Percentiles rank a stretch among this genome's conserved stretches.
These are phyloP conservation scores for Hoplodrina blanda DNA, from an alignment of 2,888 invertebrate genomes.

Conservation along the genomic window DNA sequence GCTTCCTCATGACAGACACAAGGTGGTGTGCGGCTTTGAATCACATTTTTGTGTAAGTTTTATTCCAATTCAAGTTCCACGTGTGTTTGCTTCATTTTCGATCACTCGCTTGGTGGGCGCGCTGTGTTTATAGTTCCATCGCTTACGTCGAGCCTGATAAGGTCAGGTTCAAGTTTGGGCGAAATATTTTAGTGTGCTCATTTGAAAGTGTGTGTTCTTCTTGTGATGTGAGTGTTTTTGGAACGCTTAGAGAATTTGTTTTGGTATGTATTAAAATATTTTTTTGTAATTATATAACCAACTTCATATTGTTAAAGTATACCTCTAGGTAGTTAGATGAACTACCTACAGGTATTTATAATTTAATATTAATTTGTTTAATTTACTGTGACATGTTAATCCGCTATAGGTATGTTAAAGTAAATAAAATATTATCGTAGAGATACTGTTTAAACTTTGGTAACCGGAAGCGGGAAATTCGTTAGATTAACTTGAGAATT, in stretches of 20 bases:
- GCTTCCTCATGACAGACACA: slow-evolving; percentile 59
- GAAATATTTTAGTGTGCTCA: slow-evolving; percentile 29
- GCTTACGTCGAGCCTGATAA: slow-evolving; percentile 7
- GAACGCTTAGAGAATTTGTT: slow-evolving; percentile 2
- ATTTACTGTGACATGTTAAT: background rate
- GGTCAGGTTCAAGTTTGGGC: slow-evolving; percentile 35
- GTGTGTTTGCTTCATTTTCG: slow-evolving; percentile 54
- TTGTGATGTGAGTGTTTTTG: slow-evolving; percentile 15
- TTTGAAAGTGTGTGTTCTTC: slow-evolving; percentile 31
- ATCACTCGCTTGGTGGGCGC: slow-evolving; percentile 38
- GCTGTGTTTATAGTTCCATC: slow-evolving; percentile 43
- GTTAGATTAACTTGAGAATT: slow-evolving; percentile 17
- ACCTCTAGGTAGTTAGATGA: background rate
- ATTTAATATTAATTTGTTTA: background rate
- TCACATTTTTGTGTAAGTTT: slow-evolving; percentile 60
- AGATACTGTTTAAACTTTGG: background rate
- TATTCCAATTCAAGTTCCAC: slow-evolving; percentile 31
- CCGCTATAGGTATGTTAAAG: background rate
- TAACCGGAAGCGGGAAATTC: slow-evolving; percentile 19
- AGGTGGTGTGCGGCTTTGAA: slow-evolving; percentile 53
- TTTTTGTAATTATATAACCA: background rate
- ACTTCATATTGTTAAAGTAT: background rate
- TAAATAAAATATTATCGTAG: background rate
- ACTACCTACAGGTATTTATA: background rate
- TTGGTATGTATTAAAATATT: slow-evolving; percentile 33